Conservation (phyloP, 2,797 vertebrate genomes). For the Periparus ater region DNA sequence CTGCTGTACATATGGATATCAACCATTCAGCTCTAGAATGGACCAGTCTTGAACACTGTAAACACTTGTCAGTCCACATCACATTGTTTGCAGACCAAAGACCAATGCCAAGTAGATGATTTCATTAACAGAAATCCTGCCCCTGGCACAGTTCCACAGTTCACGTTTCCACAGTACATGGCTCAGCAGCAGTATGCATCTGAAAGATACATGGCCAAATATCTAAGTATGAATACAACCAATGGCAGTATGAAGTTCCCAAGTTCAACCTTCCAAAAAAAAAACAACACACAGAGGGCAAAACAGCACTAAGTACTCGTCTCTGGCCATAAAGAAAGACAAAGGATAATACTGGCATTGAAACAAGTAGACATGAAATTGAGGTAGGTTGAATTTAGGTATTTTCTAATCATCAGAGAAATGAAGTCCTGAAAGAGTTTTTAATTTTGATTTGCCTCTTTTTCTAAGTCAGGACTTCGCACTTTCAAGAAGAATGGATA, state of each 20-base stretch:
- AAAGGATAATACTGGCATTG: not conserved
- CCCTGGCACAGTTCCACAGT: not conserved
- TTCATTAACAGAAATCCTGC: not conserved
- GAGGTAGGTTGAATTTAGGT: not conserved
- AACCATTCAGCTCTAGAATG: not conserved
- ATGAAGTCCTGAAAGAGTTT: not conserved
- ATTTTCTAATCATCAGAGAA: not conserved
- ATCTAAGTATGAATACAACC: not conserved
- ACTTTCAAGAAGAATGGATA: not conserved
- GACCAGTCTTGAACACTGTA: not conserved
- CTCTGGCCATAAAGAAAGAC: not conserved
- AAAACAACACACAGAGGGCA: not conserved
- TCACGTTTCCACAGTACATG: not conserved
- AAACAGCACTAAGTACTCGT: not conserved
- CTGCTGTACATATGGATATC: not conserved
- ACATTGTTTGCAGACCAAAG: not conserved
- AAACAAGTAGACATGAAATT: not conserved
- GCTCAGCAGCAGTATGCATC: not conserved
- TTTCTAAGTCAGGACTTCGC: not conserved
- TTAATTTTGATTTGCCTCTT: not conserved
- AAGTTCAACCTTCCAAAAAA: not conserved
- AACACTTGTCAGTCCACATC: not conserved
- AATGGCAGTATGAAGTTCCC: not conserved
- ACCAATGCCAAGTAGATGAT: not conserved
- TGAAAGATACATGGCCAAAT: not conserved